Conservation (phyloP, 2,797 vertebrate species). For the Rhinatrema bivittatum region DNA sequence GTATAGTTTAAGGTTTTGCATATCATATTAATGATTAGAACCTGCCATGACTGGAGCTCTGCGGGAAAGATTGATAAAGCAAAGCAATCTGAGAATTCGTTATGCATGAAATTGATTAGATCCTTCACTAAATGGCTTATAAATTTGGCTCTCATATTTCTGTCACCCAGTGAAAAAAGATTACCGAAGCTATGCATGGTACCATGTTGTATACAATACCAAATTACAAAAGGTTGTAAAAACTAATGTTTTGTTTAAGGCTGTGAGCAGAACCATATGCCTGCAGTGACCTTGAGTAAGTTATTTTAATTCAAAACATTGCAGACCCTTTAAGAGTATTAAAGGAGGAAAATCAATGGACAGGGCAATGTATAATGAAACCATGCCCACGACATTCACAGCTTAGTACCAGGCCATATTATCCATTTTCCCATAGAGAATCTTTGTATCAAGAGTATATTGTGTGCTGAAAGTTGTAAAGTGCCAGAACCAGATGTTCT, state of each 20-base stretch:
- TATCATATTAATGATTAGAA: conserved; percentile 21
- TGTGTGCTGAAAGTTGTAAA: conserved; percentile 21
- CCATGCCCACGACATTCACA: conserved; percentile 28
- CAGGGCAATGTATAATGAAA: conserved; percentile 46
- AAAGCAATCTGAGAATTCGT: conserved; percentile 61
- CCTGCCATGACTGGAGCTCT: conserved; percentile 28
- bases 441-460: neutral
- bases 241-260: conserved; percentile 76
- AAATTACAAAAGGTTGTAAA: conserved; percentile 77
- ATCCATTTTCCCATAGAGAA: conserved; percentile 12
- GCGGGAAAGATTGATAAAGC: conserved; percentile 60
- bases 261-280: conserved; percentile 73
- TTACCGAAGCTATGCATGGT: conserved; percentile 62
- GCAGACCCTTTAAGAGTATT: conserved; percentile 38
- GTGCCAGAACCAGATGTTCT: conserved; percentile 6
- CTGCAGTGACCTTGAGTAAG: conserved; percentile 68
- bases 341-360: conserved; percentile 39
- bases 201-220: conserved; percentile 70
- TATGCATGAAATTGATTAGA: conserved; percentile 78
- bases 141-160: conserved; percentile 75
- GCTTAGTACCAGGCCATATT: conserved; percentile 8
- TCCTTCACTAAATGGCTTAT: conserved; percentile 73
- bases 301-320: conserved; percentile 77
- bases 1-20: neutral
- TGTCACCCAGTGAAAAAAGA: conserved; percentile 74